Evolutionary conservation across 92 coral and sea anemone species (phyloP).

Genomic region (Paragorgia papillata): DNA sequence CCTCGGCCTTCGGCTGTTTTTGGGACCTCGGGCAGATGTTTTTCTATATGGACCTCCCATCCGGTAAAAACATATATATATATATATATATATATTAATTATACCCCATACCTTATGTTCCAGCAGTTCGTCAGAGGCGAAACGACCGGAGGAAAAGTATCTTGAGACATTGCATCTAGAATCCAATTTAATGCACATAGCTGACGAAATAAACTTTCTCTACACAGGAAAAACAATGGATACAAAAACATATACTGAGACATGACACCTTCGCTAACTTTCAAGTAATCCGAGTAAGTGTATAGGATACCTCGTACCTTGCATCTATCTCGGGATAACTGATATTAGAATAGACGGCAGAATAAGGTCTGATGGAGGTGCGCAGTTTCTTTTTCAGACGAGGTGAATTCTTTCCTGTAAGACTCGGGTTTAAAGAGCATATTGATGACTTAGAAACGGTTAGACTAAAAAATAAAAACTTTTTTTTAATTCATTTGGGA

Average conservation of each 20-base stretch:
- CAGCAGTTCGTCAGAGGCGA: slow-evolving; percentile 92
- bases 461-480: no score
- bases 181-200: slow-evolving; percentile 94
- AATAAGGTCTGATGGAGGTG: slow-evolving; percentile 75
- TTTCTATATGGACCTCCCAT: no score
- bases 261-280: no score
- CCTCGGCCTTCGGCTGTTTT: no score
- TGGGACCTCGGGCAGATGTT: no score
- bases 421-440: slow-evolving; percentile 53
- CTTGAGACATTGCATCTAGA: slow-evolving; percentile 97
- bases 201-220: slow-evolving; percentile 88
- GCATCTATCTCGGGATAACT: slow-evolving; percentile 76
- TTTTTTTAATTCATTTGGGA: no score
- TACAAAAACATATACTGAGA: no score
- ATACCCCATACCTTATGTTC: slow-evolving; percentile 92
- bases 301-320: slow-evolving; percentile 55
- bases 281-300: no score
- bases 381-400: slow-evolving; percentile 62
- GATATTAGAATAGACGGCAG: slow-evolving; percentile 84
- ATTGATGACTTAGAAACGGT: slow-evolving; percentile 70
- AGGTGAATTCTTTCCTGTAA: slow-evolving; percentile 30
- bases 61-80: no score
- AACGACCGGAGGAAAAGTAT: slow-evolving; percentile 88
- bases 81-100: no score
- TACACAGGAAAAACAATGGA: slow-evolving; percentile 3